These are phyloP conservation scores for Tupaia tana DNA, from an alignment of 2,113 vertebrate genomes.

Conservation along the genomic window DNA sequence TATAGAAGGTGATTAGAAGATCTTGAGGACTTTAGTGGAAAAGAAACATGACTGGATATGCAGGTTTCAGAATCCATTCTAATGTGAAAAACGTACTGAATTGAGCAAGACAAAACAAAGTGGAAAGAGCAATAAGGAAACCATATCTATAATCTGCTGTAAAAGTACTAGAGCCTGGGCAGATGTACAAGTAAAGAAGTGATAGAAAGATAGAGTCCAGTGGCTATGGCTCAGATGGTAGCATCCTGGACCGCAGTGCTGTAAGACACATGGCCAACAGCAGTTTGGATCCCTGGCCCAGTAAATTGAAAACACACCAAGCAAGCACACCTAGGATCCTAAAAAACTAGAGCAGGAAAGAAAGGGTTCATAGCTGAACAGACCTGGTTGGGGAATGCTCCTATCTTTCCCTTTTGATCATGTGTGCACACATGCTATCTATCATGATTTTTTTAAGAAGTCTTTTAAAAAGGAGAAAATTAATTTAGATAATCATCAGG, in stretches of 20 bases:
- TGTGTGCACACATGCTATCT: too few species aligned
- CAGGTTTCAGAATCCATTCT: neutral
- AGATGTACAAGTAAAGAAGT: neutral
- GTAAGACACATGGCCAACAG: too few species aligned
- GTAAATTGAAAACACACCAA: too few species aligned
- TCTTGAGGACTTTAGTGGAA: neutral
- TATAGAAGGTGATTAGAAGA: neutral
- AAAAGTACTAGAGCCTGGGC: neutral
- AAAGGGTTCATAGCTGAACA: too few species aligned
- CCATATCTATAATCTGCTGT: neutral
- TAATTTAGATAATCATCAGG: neutral
- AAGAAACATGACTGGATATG: neutral
- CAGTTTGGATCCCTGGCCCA: too few species aligned
- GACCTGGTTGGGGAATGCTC: too few species aligned
- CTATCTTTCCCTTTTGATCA: too few species aligned
- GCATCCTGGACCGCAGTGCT: too few species aligned
- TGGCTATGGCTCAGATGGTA: too few species aligned
- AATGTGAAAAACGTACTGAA: neutral
- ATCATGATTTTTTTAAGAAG: too few species aligned
- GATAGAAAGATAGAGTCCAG: neutral
- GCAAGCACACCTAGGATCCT: too few species aligned
- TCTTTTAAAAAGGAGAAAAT: neutral
- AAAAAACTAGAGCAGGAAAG: too few species aligned
- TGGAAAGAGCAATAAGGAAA: neutral
- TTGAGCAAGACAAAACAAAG: neutral